Evolutionary conservation across 2,888 invertebrate species (phyloP).

Genomic region (Hyposoter didymator): DNA sequence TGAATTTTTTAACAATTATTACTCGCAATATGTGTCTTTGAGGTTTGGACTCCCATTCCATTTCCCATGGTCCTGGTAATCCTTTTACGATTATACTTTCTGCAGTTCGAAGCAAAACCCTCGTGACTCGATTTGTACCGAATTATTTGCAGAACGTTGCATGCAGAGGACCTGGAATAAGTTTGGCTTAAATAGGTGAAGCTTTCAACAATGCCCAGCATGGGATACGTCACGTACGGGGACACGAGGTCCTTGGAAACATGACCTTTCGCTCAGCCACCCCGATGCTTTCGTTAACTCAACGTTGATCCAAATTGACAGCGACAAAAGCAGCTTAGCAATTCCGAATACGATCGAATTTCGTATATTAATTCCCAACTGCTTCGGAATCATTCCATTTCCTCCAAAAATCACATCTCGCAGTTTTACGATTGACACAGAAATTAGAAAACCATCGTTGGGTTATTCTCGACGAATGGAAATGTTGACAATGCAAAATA

Average conservation of each 20-base stretch:
- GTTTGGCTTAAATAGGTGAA: background rate
- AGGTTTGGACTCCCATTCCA: background rate
- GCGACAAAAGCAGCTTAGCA: conserved; percentile 18
- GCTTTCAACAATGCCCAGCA: conserved; percentile 8
- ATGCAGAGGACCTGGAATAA: background rate
- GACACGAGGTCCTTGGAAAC: conserved; percentile 14
- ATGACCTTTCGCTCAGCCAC: conserved; percentile 4
- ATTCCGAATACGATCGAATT: background rate
- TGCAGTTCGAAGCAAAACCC: background rate
- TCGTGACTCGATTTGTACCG: background rate
- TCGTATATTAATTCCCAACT: background rate
- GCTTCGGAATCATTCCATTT: background rate
- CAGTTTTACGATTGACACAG: background rate
- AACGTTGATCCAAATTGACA: conserved; percentile 23
- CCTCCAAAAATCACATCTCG: background rate
- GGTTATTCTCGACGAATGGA: background rate
- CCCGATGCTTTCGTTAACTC: background rate
- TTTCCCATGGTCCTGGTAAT: background rate
- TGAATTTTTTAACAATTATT: background rate
- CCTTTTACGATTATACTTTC: background rate
- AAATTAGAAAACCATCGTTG: background rate
- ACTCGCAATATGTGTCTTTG: background rate
- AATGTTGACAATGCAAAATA: background rate
- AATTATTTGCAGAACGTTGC: background rate
- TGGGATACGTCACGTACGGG: background rate